A percentile compares a stretch with the other conserved stretches of the same genome.
Conservation (phyloP, 2,797 vertebrate species). For the Tenualosa thibaudeaui region DNA sequence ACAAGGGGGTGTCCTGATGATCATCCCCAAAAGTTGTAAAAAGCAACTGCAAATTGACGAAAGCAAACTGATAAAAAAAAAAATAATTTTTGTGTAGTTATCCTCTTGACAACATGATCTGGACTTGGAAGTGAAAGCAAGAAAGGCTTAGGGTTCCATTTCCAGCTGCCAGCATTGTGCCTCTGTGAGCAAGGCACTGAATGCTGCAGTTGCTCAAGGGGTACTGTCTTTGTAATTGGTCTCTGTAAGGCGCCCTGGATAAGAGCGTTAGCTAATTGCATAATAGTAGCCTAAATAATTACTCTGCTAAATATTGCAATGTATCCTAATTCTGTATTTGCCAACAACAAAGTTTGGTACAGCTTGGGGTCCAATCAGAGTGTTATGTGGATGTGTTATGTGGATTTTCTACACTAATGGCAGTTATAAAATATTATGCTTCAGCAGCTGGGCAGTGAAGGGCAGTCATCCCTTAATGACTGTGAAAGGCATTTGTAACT, state of each 20-base stretch:
- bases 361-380: background rate
- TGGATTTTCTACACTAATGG: background rate
- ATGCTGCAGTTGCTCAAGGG: no score
- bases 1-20: background rate
- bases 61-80: background rate
- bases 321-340: background rate
- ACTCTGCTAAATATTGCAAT: background rate
- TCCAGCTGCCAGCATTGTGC: no score
- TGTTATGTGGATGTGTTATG: background rate
- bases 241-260: no score
- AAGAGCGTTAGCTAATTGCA: no score
- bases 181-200: no score
- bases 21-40: background rate
- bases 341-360: background rate
- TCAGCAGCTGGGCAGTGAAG: background rate
- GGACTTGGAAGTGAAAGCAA: no score
- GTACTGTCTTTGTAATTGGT: no score
- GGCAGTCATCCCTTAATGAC: background rate
- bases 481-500: background rate
- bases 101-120: background rate
- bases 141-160: no score
- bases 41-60: no score
- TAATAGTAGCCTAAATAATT: background rate
- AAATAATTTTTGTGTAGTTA: background rate
- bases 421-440: background rate